phyloP scores from a whole-genome alignment of 2,113 vertebrate species.

The Anolis carolinensis region DNA sequence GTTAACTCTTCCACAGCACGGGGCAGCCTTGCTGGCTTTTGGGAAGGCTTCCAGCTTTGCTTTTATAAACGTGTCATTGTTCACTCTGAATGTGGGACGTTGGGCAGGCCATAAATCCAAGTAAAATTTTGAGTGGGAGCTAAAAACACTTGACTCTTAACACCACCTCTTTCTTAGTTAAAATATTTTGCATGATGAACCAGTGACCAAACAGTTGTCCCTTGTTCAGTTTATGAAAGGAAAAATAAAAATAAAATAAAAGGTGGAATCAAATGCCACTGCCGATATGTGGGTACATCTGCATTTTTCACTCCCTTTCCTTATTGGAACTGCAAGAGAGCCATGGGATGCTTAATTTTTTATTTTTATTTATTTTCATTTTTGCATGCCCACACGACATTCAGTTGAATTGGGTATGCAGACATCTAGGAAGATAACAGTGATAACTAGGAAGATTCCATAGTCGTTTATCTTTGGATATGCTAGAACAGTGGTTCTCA shows the following conservation, averaged over 20 bases:
- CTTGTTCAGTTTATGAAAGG: neutral
- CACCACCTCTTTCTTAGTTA: neutral
- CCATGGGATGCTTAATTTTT: no score
- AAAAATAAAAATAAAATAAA: no score
- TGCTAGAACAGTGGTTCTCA: no score
- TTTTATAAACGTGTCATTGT: neutral
- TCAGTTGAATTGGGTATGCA: no score
- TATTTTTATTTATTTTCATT: no score
- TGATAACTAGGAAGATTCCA: no score
- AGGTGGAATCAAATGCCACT: neutral
- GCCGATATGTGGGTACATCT: neutral
- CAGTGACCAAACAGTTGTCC: neutral
- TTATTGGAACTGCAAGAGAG: neutral
- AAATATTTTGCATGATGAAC: neutral
- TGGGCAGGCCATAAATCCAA: neutral
- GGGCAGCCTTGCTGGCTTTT: neutral
- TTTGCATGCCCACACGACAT: no score
- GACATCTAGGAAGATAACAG: no score
- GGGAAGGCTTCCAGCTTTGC: neutral
- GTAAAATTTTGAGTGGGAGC: neutral
- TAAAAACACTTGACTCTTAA: neutral
- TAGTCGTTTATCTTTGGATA: no score
- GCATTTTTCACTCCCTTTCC: neutral
- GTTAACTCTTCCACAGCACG: constrained; percentile 10
- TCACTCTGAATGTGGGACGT: neutral